phyloP scores from a whole-genome alignment of 2,797 vertebrate genomes.

The Acomys russatus region DNA sequence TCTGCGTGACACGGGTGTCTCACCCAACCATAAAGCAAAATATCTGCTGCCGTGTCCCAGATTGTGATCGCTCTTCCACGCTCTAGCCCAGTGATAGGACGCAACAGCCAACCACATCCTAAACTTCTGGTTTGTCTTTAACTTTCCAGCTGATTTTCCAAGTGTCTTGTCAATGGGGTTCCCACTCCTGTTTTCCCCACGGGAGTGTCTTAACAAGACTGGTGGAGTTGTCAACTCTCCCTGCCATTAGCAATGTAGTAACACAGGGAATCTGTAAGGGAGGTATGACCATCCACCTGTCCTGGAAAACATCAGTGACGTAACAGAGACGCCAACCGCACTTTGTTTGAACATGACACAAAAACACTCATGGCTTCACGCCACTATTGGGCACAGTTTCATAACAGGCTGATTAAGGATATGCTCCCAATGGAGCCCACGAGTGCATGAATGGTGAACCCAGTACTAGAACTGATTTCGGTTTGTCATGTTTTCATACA shows the following conservation, averaged over 20 bases:
- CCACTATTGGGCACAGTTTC: conserved; percentile 67
- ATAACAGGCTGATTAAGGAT: conserved; percentile 45
- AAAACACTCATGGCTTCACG: conserved; percentile 70
- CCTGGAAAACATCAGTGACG: conserved; percentile 53
- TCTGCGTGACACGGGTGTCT: conserved; percentile 56
- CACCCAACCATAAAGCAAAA: conserved; percentile 14
- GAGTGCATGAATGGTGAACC: neutral
- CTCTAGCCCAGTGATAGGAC: neutral
- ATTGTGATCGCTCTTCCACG: neutral
- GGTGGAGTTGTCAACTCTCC: neutral
- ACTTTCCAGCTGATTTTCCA: conserved; percentile 36
- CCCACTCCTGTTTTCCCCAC: conserved; percentile 53
- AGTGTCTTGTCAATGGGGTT: conserved; percentile 63
- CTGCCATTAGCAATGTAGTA: neutral
- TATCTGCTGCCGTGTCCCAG: conserved; percentile 1
- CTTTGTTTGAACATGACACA: conserved; percentile 81
- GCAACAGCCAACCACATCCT: neutral
- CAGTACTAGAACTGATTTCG: neutral
- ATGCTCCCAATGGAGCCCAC: neutral
- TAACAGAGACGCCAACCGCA: conserved; percentile 82
- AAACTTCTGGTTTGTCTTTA: conserved; percentile 59
- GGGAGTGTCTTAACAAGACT: neutral
- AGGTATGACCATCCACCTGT: conserved; percentile 37
- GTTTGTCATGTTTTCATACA: neutral
- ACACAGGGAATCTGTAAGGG: conserved; percentile 35